Evolutionary conservation across 2,797 vertebrate species (phyloP), one percentile per base, ranked within the genome.

Genomic region (Xiphorhynchus erythropygius): DNA sequence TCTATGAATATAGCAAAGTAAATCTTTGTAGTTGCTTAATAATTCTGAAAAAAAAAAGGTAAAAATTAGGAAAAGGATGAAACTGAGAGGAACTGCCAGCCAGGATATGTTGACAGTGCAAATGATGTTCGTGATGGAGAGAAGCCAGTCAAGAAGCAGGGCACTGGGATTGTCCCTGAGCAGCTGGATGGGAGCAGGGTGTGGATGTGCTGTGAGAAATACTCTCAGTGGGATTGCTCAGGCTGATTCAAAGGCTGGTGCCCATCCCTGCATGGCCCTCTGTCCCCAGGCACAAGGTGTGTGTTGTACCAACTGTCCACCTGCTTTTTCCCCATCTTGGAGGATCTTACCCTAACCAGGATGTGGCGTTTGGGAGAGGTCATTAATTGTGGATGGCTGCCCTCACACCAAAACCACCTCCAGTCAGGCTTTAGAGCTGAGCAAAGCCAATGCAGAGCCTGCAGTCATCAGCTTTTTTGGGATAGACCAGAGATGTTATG

Each of bases 221-320:
- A 46, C 6, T 77, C 10, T 39, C 10, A 2, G 0, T 5, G 18
- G 70, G 28, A 37, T 21, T 0, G 1, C 23, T 37, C 52, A 5
- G 73, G 18, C 24, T 71, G 67, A 3, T n/a, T 30, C 62, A 23
- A n/a, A 88, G 63, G 52, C 59, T 83, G 65, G 3, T 56, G 46
- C 18, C 30, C 2, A 0, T 47, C 15, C 60, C 50, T 2, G 1
- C 10, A 0, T 1, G 13, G 22, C 18, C 4, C 41, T 32, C 28
- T 53, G 23, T 50, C 19, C 32, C 28, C 47, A 28, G 8, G 35
- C 8, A 62, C 44, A n/a, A 37, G 13, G 25, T 17, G 39, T 25
- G 7, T 6, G 3, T 53, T 41, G 33, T 27, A 41, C 39, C 1
- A 5, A 18, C 33, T 44, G 14, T 24, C 77, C 44, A 2, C 22